phyloP scores from a whole-genome alignment of 53 echinoderm and acorn worm genomes.

The Crossaster papposus region DNA sequence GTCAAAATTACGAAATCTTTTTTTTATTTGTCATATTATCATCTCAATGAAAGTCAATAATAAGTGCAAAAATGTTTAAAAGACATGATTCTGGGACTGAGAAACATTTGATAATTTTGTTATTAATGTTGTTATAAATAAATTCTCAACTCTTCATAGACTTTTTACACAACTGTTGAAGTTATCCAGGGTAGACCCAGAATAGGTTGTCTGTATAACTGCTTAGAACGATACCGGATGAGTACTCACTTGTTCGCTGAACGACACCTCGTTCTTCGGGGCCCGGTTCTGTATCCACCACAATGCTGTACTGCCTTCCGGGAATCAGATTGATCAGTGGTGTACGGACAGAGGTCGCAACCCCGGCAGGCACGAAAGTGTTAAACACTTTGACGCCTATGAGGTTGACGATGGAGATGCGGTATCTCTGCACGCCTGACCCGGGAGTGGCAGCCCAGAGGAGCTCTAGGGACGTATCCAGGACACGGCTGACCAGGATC shows the following conservation, averaged over 20 bases:
- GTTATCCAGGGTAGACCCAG: too few relatives aligned
- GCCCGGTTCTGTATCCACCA: slow-evolving; percentile 31
- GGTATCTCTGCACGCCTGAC: slow-evolving; percentile 13
- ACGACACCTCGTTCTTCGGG: slow-evolving; percentile 5
- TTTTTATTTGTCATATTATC: too few relatives aligned
- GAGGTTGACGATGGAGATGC: slow-evolving; percentile 34
- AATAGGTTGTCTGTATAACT: too few relatives aligned
- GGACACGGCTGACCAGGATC: slow-evolving; percentile 44
- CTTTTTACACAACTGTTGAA: too few relatives aligned
- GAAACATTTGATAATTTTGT: too few relatives aligned
- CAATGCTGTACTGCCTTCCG: slow-evolving; percentile 63
- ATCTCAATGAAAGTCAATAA: too few relatives aligned
- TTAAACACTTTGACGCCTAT: background rate
- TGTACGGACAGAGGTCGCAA: background rate
- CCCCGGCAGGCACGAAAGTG: background rate
- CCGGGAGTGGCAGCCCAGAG: slow-evolving; percentile 33
- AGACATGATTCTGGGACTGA: too few relatives aligned
- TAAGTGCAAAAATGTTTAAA: too few relatives aligned
- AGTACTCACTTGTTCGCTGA: slow-evolving; percentile 62
- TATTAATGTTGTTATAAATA: too few relatives aligned
- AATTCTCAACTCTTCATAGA: too few relatives aligned
- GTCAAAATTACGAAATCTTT: too few relatives aligned
- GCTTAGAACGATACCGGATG: background rate
- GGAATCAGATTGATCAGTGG: slow-evolving; percentile 33
- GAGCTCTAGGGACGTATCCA: slow-evolving; percentile 51